Evolutionary conservation across 1,140 invertebrate genomes (phyloP).

Genomic region (Anagrus nilaparvatae): DNA sequence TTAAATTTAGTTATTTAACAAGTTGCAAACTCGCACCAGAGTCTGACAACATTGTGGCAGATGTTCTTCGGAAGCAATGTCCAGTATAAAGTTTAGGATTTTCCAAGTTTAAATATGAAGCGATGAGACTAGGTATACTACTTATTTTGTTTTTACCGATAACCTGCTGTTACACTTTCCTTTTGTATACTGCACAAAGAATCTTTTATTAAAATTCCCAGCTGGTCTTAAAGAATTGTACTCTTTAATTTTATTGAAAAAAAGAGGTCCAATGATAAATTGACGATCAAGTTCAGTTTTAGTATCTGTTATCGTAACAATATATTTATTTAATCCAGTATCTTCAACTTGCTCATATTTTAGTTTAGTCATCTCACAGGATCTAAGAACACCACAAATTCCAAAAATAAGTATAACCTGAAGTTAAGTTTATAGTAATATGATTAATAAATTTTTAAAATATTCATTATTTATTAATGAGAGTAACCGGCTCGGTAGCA

Average conservation of each 20-base stretch:
- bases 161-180: not conserved
- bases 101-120: slow-evolving; percentile 15
- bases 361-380: not conserved
- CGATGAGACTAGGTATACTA: slow-evolving; percentile 15
- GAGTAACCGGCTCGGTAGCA: too few relatives aligned
- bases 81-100: slow-evolving; percentile 16
- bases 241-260: not conserved
- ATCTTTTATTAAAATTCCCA: not conserved
- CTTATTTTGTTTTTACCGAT: slow-evolving; percentile 9
- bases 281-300: too few relatives aligned
- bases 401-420: too few relatives aligned
- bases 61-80: slow-evolving; percentile 18
- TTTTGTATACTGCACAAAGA: too few relatives aligned
- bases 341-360: slow-evolving; percentile 1
- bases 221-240: not conserved
- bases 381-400: not conserved
- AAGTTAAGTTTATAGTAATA: not conserved
- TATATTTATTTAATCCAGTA: not conserved
- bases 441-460: not conserved
- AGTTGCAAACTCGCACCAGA: slow-evolving; percentile 19
- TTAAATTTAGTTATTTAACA: slow-evolving; percentile 14
- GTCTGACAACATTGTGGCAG: slow-evolving; percentile 16
- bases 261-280: not conserved
- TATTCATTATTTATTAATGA: not conserved
- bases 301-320: not conserved